Conservation (phyloP, 2,113 vertebrate species). For the Oreamnos americanus region DNA sequence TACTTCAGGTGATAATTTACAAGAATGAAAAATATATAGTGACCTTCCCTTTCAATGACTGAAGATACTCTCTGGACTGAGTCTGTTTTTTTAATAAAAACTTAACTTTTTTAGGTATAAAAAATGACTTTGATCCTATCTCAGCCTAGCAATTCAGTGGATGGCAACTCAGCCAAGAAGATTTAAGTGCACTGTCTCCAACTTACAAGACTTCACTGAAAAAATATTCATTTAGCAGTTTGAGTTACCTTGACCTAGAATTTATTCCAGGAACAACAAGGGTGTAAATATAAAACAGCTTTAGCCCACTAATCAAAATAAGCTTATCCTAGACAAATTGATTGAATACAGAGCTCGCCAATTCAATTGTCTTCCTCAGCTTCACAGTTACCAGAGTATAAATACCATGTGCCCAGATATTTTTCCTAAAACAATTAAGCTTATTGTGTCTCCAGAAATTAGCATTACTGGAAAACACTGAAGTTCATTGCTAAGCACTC, state of each 20-base stretch:
- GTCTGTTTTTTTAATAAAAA: constrained; percentile 48
- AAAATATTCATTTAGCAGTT: constrained; percentile 70
- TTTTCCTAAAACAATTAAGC: background rate
- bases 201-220: constrained; percentile 39
- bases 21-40: constrained; percentile 60
- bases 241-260: constrained; percentile 79
- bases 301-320: constrained; percentile 13
- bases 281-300: constrained; percentile 60
- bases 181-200: constrained; percentile 72
- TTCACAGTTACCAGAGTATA: background rate
- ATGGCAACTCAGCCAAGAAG: constrained; percentile 66
- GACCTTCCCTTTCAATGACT: constrained; percentile 73
- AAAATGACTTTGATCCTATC: constrained; percentile 76
- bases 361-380: background rate
- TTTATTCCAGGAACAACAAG: constrained; percentile 60
- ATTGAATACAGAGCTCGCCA: background rate
- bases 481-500: background rate
- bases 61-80: constrained; percentile 58
- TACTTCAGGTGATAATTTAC: constrained; percentile 38
- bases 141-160: constrained; percentile 65
- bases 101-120: constrained; percentile 48
- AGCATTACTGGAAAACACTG: background rate
- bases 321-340: constrained; percentile 49
- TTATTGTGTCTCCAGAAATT: background rate
- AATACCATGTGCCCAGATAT: background rate